These are phyloP conservation scores for Hylaea fasciaria DNA, from an alignment of 2,888 invertebrate species.

Conservation along the genomic window DNA sequence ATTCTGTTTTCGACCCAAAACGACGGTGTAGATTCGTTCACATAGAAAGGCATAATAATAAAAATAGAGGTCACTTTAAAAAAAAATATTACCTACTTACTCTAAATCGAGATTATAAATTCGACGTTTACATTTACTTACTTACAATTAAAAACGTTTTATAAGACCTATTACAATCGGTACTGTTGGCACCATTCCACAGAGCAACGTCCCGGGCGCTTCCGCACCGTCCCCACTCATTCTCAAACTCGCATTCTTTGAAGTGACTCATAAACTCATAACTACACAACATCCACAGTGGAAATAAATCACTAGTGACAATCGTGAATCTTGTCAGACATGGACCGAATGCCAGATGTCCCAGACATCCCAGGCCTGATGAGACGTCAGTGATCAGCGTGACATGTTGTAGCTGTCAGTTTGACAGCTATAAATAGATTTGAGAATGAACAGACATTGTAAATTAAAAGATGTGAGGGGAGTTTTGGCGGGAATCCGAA, in stretches of 20 bases:
- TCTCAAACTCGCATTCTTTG: conserved; percentile 5
- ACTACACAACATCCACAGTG: background rate
- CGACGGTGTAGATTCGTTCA: too few species aligned
- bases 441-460: conserved; percentile 14
- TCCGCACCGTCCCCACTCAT: background rate
- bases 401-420: conserved; percentile 20
- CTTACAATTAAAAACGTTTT: too few species aligned
- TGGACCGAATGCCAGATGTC: conserved; percentile 13
- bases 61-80: too few species aligned
- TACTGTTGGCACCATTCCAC: too few species aligned
- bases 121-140: too few species aligned
- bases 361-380: background rate
- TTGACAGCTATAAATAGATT: conserved; percentile 10
- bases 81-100: too few species aligned
- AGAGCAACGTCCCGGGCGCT: too few species aligned
- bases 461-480: conserved; percentile 1
- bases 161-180: too few species aligned
- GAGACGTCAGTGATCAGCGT: conserved; percentile 4
- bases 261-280: conserved; percentile 10
- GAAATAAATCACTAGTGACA: conserved; percentile 10
- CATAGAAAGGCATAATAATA: too few species aligned
- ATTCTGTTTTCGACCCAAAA: too few species aligned
- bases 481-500: too few species aligned
- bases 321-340: conserved; percentile 9
- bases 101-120: too few species aligned